These are phyloP conservation scores for Lasioglossum villosulum DNA, from an alignment of 2,888 invertebrate genomes.

Conservation along the genomic window DNA sequence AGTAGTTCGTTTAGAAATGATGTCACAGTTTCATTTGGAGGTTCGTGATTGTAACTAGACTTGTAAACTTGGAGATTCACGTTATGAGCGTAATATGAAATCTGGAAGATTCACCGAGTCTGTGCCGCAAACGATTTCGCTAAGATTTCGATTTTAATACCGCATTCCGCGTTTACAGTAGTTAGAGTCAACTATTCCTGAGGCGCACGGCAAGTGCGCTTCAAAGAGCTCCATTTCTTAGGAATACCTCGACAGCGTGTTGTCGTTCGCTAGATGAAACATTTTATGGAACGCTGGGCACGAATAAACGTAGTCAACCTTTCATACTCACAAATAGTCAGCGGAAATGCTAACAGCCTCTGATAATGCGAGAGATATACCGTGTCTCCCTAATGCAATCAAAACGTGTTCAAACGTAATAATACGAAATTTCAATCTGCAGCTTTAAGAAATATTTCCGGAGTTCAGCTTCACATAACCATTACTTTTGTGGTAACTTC, in stretches of 20 bases:
- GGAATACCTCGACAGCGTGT: slow-evolving; percentile 10
- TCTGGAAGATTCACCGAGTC: background rate
- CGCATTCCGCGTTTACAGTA: slow-evolving; percentile 17
- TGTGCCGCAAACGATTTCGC: background rate
- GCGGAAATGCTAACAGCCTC: background rate
- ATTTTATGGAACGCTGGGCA: slow-evolving; percentile 24
- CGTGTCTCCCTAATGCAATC: background rate
- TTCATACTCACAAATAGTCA: background rate
- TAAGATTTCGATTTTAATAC: slow-evolving; percentile 15
- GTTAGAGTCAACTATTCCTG: slow-evolving; percentile 30
- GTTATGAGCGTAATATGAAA: background rate
- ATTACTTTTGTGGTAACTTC: background rate
- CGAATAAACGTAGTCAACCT: background rate
- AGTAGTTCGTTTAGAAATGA: background rate
- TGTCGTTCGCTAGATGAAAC: slow-evolving; percentile 15
- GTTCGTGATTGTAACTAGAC: background rate
- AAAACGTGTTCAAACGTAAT: background rate
- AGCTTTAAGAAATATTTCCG: background rate
- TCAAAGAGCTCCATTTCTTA: slow-evolving; percentile 40
- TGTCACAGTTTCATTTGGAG: background rate
- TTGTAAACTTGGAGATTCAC: background rate
- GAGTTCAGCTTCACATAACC: background rate
- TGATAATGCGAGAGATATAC: background rate
- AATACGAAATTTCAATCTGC: background rate
- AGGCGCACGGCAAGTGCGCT: background rate